Evolutionary conservation across 2,113 vertebrate species (phyloP), one percentile per base, ranked within the genome.

Genomic region (Polypterus bichir): DNA sequence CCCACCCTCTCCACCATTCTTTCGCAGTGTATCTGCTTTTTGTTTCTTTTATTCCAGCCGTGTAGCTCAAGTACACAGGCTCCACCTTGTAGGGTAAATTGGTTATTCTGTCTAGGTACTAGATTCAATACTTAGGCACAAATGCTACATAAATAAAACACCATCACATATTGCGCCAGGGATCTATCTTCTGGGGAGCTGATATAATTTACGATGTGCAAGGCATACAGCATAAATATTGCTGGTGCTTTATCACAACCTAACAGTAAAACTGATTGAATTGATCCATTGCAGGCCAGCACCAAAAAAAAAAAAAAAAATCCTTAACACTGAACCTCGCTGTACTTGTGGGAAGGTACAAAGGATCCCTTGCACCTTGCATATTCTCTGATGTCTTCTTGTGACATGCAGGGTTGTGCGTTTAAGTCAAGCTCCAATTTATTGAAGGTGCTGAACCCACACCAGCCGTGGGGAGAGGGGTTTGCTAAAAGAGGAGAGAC

Each of bases 131-230:
- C 63, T 71, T 69, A 66, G 71, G 70, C 73, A 56, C 73, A 69
- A 81, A 71, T 9, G 65, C 48, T 47, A 68, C 71, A 71, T 86
- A 79, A 84, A 84, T 84, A 82, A 75, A 75, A 62, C 44, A 11
- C 46, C 54, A 56, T 66, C 46, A 58, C 75, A 64, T 47, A 62
- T 61, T 51, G 6, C 65, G 70, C 72, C 68, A 61, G 63, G 66
- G 69, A 68, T 62, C 73, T 75, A 5, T 73, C 64, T 69, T 71
- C 68, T 63, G 55, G 62, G 64, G 69, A 76, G 62, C 62, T 27
- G 48, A 9, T 65, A 48, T 77, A 70, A 83, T 83, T 86, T 80
- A 86, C 1, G 9, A 68, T 66, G 64, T 62, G 60, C 62, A 61
- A 68, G 67, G 73, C 57, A 54, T 58, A 57, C 59, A 60, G 64